phyloP scores from a whole-genome alignment of 2,888 invertebrate genomes.

The Anoplius nigerrimus region DNA sequence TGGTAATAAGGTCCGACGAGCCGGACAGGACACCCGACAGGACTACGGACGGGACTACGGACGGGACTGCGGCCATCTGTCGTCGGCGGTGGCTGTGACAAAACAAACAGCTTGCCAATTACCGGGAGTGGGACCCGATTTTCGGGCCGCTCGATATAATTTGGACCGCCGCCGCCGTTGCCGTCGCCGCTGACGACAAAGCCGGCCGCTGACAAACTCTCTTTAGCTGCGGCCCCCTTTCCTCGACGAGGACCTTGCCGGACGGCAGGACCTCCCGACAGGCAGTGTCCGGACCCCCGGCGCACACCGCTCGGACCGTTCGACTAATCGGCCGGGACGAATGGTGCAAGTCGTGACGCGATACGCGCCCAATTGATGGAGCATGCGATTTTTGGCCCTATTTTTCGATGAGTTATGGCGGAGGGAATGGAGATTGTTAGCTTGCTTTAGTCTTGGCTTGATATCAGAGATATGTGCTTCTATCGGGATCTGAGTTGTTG shows the following conservation, averaged over 20 bases:
- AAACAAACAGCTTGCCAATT: constrained; percentile 73
- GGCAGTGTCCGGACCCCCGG: not conserved
- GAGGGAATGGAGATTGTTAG: no score
- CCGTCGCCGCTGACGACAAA: constrained; percentile 62
- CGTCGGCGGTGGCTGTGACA: constrained; percentile 63
- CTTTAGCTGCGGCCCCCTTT: constrained; percentile 52
- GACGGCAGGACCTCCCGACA: not conserved
- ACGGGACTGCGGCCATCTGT: constrained; percentile 58
- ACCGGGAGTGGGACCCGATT: constrained; percentile 55
- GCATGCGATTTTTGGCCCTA: not conserved
- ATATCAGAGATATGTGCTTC: no score
- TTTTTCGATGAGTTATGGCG: not conserved
- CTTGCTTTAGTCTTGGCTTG: no score
- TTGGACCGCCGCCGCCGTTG: constrained; percentile 58
- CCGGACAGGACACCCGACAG: constrained; percentile 23
- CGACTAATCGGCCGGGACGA: not conserved
- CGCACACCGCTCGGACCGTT: not conserved
- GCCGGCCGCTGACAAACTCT: no score
- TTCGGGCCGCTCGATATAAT: constrained; percentile 63
- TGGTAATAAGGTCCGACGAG: constrained; percentile 43
- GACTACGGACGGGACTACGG: not conserved
- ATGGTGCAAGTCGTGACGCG: no score
- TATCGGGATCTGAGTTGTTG: no score
- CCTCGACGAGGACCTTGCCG: constrained; percentile 40
- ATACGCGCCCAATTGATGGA: no score